phyloP scores from a whole-genome alignment of 1,140 invertebrate genomes.

The Cataglyphis hispanica region DNA sequence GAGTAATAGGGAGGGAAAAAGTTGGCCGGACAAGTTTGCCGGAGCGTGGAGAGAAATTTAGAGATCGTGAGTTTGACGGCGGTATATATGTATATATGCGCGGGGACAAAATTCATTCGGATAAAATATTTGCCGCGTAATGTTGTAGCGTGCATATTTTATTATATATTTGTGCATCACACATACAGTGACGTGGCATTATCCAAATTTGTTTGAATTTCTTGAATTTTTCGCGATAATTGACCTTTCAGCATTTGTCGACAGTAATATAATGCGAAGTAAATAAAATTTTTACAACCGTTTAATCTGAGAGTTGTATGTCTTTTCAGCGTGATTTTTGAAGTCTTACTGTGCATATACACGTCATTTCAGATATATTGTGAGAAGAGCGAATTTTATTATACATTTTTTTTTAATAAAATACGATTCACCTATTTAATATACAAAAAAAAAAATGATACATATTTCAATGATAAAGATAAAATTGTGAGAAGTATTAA shows the following conservation, averaged over 20 bases:
- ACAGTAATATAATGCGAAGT: background rate
- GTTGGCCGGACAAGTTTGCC: constrained; percentile 11
- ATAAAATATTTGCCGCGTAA: background rate
- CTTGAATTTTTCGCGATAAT: constrained; percentile 33
- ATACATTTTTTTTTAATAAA: background rate
- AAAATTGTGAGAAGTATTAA: background rate
- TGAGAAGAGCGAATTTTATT: background rate
- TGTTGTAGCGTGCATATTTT: background rate
- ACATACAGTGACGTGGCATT: background rate
- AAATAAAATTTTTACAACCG: constrained; percentile 13
- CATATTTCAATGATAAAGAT: background rate
- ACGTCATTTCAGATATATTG: background rate
- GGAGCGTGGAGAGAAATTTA: constrained; percentile 28
- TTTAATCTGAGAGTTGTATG: constrained; percentile 9
- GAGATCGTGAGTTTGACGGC: constrained; percentile 25
- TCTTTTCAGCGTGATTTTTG: constrained; percentile 2
- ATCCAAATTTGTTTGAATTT: constrained; percentile 40
- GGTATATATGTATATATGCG: background rate
- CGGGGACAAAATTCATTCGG: background rate
- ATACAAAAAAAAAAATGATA: background rate
- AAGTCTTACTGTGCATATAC: background rate
- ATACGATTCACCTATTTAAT: background rate
- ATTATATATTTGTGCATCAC: background rate
- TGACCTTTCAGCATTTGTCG: background rate
- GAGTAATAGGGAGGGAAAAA: constrained; percentile 16